Conservation (phyloP, 1,140 invertebrate genomes). For the Aricia agestis region DNA sequence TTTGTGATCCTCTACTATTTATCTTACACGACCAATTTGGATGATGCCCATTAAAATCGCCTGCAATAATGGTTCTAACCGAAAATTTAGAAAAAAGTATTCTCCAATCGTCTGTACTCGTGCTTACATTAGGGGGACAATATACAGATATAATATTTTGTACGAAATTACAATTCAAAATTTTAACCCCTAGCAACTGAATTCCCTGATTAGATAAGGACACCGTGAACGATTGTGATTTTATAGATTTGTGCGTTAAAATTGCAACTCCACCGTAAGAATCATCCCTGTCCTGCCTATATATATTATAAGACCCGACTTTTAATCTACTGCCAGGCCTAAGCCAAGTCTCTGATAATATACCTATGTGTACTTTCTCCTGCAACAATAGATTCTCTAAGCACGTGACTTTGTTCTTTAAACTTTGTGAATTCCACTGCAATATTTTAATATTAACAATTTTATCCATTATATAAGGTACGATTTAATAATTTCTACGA, state of each 20-base stretch:
- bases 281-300: conserved; percentile 20
- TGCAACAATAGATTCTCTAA: conserved; percentile 22
- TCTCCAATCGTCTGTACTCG: conserved; percentile 22
- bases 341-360: conserved; percentile 21
- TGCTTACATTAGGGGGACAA: conserved; percentile 19
- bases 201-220: conserved; percentile 7
- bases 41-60: conserved; percentile 28
- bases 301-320: conserved; percentile 21
- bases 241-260: conserved; percentile 27
- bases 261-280: conserved; percentile 22
- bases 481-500: conserved; percentile 13
- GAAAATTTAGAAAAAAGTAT: conserved; percentile 21
- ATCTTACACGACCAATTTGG: conserved; percentile 28
- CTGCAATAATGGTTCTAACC: conserved; percentile 25
- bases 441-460: conserved; percentile 21
- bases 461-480: neutral
- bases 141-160: conserved; percentile 23
- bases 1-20: conserved; percentile 28
- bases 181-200: conserved; percentile 11
- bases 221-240: neutral
- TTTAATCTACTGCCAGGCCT: conserved; percentile 6
- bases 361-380: conserved; percentile 25
- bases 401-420: conserved; percentile 13
- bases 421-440: conserved; percentile 26
- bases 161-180: conserved; percentile 8